Percentiles rank a stretch among this genome's conserved stretches.
Evolutionary conservation across 1,140 invertebrate species (phyloP).

Genomic region (Harpegnathos saltator): DNA sequence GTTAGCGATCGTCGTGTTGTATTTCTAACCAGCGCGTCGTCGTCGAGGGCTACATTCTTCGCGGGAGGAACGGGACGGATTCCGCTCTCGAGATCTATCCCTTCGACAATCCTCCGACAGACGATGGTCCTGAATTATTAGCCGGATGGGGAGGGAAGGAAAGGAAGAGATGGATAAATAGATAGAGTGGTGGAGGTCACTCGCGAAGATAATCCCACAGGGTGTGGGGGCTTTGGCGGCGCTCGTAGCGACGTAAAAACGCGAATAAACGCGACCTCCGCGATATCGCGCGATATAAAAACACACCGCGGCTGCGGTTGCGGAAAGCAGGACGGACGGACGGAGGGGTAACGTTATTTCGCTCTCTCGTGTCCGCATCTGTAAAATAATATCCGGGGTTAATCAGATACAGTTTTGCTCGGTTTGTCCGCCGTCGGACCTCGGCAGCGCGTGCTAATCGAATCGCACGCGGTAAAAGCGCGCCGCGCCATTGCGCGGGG

Average conservation of each 20-base stretch:
- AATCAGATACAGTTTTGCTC: constrained; percentile 26
- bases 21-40: constrained; percentile 7
- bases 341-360: neutral
- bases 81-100: constrained; percentile 13
- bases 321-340: neutral
- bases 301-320: too few species aligned
- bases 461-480: constrained; percentile 22
- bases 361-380: neutral
- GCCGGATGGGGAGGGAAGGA: neutral
- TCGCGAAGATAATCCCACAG: too few species aligned
- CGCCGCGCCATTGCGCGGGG: neutral
- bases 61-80: constrained; percentile 12
- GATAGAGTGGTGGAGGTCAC: too few species aligned
- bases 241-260: too few species aligned
- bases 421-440: constrained; percentile 21
- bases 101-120: neutral
- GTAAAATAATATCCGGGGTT: constrained; percentile 4
- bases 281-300: too few species aligned
- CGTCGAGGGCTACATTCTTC: neutral
- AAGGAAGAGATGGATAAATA: too few species aligned
- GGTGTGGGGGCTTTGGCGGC: too few species aligned
- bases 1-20: constrained; percentile 2
- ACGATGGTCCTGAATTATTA: constrained; percentile 5
- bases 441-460: neutral
- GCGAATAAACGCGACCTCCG: too few species aligned